Conservation (phyloP, 2,113 vertebrate genomes). For the Melanocharis versteri region DNA sequence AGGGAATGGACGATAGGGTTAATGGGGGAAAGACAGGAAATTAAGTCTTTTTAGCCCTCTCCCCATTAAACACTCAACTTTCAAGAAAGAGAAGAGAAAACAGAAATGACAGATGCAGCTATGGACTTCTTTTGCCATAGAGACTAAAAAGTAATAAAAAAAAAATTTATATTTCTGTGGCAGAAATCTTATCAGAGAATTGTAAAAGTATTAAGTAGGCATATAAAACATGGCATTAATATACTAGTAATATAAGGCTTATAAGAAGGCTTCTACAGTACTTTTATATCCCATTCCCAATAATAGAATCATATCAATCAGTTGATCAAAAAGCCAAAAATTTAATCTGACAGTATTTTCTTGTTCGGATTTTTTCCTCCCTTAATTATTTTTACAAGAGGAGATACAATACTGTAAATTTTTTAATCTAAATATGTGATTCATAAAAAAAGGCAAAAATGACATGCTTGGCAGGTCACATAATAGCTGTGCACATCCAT, state of each 20-base stretch:
- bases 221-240: slow-evolving; percentile 64
- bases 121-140: background rate
- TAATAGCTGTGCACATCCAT: accelerated
- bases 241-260: slow-evolving; percentile 42
- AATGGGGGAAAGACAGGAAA: background rate
- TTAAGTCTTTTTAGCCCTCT: background rate
- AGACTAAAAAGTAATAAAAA: background rate
- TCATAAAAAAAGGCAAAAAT: background rate
- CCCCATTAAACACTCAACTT: background rate
- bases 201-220: slow-evolving; percentile 61
- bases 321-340: background rate
- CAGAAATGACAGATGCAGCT: background rate
- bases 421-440: background rate
- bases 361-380: background rate
- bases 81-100: background rate
- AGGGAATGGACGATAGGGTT: background rate
- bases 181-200: slow-evolving; percentile 60
- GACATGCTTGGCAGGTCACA: accelerated
- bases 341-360: background rate
- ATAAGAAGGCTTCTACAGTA: background rate
- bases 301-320: slow-evolving; percentile 33
- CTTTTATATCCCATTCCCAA: slow-evolving; percentile 7
- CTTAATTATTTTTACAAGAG: background rate
- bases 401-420: background rate
- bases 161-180: background rate